Evolutionary conservation across 2,113 vertebrate genomes (phyloP), one percentile per base, ranked within the genome.

Genomic region (Heterotilapia buettikoferi): DNA sequence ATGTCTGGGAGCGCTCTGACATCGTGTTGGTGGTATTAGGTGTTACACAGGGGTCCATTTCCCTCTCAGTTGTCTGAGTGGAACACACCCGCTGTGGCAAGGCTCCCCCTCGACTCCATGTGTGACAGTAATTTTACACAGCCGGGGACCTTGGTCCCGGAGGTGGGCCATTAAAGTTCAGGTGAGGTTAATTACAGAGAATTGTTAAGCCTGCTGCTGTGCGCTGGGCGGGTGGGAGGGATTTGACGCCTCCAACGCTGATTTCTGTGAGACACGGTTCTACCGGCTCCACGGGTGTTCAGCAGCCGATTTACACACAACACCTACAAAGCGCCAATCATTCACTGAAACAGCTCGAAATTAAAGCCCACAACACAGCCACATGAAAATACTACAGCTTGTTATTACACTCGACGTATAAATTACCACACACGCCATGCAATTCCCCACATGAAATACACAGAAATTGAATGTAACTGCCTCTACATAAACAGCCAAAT

Each of bases 181-280:
- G 95, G 96, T 95, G 95, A 96, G 96, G 96, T 96, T 97, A 95
- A 96, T 97, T 96, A 95, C 93, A 93, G 94, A 94, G 92, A 95
- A 95, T 94, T 95, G 95, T 95, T 94, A 93, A 93, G 94, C 90
- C 89, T 92, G 93, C 95, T 86, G 94, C 94, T 94, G 91, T 88
- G 95, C 84, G 6, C 92, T 73, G 85, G 88, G 90, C 80, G 80
- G 93, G 92, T 90, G 86, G 89, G 93, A 94, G 89, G 93, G 91
- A 86, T 92, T 84, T 91, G 88, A 93, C 83, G 85, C 90, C 93
- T 92, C 89, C 90, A 80, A 83, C 54, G 82, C 83, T 83, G 92
- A 91, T 92, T 90, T 54, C 82, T 88, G 88, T 88, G 85, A 86
- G 92, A 92, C 93, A 93, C 13, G 45, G 87, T 92, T 80, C 84